Conservation (phyloP, 2,113 vertebrate species). For the Leptobrachium ailaonicum region DNA sequence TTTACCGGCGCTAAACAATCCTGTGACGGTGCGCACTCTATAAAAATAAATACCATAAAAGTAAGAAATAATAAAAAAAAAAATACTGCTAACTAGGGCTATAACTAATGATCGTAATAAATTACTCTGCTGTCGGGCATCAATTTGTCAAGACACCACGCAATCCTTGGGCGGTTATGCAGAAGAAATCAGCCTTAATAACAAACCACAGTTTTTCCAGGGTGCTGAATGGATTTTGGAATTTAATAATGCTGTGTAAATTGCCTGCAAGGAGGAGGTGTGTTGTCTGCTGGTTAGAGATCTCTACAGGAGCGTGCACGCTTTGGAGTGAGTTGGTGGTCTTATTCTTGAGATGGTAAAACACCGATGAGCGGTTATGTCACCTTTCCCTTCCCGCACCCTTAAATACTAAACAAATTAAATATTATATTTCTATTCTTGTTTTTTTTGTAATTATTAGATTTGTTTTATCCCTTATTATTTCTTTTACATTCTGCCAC, state of each 20-base stretch:
- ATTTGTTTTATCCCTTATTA: too few relatives aligned
- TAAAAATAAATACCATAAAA: conserved; percentile 44
- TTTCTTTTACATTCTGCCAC: too few relatives aligned
- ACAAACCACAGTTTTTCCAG: conserved; percentile 47
- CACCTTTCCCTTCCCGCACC: too few relatives aligned
- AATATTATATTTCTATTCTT: too few relatives aligned
- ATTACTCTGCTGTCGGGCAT: conserved; percentile 45
- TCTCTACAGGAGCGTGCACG: conserved; percentile 9
- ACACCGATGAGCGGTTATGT: too few relatives aligned
- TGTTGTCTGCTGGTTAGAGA: conserved; percentile 33
- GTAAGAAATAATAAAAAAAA: conserved; percentile 33
- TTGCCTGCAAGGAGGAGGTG: conserved; percentile 47
- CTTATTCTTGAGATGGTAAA: not conserved
- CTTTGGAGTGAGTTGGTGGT: conserved; percentile 20
- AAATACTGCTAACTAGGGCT: conserved; percentile 44
- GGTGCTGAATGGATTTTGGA: conserved; percentile 51
- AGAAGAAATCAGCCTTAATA: conserved; percentile 50
- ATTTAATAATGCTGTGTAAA: conserved; percentile 50
- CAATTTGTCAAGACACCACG: conserved; percentile 46
- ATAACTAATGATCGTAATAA: conserved; percentile 49
- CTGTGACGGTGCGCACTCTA: conserved; percentile 22
- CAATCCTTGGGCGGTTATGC: conserved; percentile 49
- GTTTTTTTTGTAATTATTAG: too few relatives aligned
- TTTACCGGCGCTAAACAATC: not conserved
- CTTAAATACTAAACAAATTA: too few relatives aligned